These are phyloP conservation scores for Ictidomys tridecemlineatus DNA, from an alignment of 2,113 vertebrate species.

Conservation along the genomic window DNA sequence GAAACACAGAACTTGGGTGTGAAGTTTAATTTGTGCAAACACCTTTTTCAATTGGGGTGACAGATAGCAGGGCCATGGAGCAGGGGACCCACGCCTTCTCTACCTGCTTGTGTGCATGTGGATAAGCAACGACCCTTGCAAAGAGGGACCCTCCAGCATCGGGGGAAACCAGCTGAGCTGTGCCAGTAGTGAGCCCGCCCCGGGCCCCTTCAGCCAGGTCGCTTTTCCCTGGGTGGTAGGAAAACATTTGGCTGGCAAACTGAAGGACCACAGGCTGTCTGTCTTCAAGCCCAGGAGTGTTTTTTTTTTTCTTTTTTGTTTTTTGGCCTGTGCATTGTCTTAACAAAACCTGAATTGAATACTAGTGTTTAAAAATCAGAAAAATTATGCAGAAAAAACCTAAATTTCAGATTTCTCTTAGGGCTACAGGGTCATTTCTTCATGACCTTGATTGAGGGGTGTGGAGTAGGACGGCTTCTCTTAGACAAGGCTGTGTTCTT, in stretches of 20 bases:
- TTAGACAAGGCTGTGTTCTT: fast-evolving
- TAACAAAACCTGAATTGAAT: not conserved
- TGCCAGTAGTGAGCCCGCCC: fast-evolving
- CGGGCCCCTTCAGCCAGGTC: not conserved
- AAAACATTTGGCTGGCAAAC: not conserved
- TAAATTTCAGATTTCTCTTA: not conserved
- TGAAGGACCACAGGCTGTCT: no score
- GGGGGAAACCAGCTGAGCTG: fast-evolving
- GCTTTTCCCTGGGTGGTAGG: not conserved
- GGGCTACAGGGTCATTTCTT: not conserved
- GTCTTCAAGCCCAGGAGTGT: not conserved
- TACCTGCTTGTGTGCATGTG: fast-evolving
- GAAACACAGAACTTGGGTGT: constrained; percentile 35
- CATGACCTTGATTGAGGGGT: fast-evolving
- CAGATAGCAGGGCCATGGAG: not conserved
- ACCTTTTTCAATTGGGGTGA: constrained; percentile 57
- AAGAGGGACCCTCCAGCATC: not conserved
- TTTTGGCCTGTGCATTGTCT: not conserved
- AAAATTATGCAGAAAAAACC: not conserved
- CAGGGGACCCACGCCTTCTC: not conserved
- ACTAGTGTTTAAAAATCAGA: not conserved
- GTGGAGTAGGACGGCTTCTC: not conserved
- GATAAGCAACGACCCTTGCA: no score
- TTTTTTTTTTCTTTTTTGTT: not conserved
- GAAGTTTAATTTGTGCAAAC: constrained; percentile 56